These are phyloP conservation scores for Atherix ibis DNA, from an alignment of 2,888 invertebrate species.

Conservation along the genomic window DNA sequence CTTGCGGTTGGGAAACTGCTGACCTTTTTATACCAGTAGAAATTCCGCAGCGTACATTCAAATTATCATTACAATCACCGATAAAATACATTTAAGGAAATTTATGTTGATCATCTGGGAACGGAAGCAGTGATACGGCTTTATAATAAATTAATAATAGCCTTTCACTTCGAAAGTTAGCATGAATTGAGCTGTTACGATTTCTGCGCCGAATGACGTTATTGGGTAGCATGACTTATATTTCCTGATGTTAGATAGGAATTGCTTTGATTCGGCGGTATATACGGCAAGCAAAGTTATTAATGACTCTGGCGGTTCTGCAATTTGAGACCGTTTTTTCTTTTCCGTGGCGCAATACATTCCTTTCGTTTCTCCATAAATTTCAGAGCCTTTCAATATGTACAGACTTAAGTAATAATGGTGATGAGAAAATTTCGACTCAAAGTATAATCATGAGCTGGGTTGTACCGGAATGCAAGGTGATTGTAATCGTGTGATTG, in stretches of 20 bases:
- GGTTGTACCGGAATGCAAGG: background rate
- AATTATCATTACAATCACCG: constrained; percentile 12
- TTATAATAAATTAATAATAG: constrained; percentile 12
- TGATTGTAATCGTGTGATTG: background rate
- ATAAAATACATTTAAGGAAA: constrained; percentile 16
- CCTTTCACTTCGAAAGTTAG: no score
- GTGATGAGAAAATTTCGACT: background rate
- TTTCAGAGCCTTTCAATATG: background rate
- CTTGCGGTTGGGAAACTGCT: constrained; percentile 10
- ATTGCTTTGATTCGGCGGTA: no score
- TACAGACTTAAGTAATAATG: background rate
- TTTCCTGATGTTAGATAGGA: no score
- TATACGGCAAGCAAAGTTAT: no score
- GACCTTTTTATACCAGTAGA: constrained; percentile 12
- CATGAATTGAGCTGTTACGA: no score
- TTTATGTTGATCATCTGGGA: constrained; percentile 9
- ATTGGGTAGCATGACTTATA: no score
- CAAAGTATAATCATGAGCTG: background rate
- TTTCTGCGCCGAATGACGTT: no score
- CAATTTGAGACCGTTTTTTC: no score
- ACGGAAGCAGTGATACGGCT: constrained; percentile 10
- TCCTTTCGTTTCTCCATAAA: background rate
- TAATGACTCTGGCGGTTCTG: no score
- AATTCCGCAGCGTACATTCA: constrained; percentile 8
- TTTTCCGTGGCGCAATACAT: no score